Evolutionary conservation across 2,888 invertebrate species (phyloP), one percentile per base, ranked within the genome.

Genomic region (Heliconius cydno): DNA sequence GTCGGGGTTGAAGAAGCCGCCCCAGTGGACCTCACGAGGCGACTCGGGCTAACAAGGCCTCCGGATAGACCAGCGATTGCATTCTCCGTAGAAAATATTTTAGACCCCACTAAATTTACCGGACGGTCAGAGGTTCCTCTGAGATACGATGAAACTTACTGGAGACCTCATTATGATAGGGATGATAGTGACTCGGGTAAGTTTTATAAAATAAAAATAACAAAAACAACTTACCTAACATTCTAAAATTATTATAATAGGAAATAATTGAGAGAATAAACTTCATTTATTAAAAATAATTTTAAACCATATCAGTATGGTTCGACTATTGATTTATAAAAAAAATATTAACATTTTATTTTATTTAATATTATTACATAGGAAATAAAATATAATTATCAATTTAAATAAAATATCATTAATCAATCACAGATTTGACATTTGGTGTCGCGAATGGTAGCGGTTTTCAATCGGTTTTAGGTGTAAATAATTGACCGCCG

Each of bases 61-160:
- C 92, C 94, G 0, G 94, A 96, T 96, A 84, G 96, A 76, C 88
- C 92, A 1, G 90, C 93, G 4, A 94, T 98, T 83, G 98, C 98
- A 28, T 98, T 98, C 92, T 98, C 98, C 9, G 98, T 98, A 34
- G 98, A 98, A 93, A 98, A 98, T 88, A 98, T 98, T 83, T 93
- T 98, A 84, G 98, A 98, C 91, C 98, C 98, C 6, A 98, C 97
- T 86, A 98, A 98, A 94, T 98, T 98, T 90, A 98, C 98, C 41
- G 98, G 98, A 52, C 92, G 96, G 86, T 94, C 95, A 13, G 96
- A 96, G 79, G 93, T 92, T 22, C 95, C 95, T 46, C 88, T 96
- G 81, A 92, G 94, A 87, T 96, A 93, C 88, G 96, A 91, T 86
- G 96, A 95, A 89, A 96, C 96, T 87, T 96, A 96, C 88, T 93